A percentile compares a stretch with the other conserved stretches of the same genome.
phyloP scores from a whole-genome alignment of 2,113 vertebrate genomes.

The Aleadryas rufinucha region DNA sequence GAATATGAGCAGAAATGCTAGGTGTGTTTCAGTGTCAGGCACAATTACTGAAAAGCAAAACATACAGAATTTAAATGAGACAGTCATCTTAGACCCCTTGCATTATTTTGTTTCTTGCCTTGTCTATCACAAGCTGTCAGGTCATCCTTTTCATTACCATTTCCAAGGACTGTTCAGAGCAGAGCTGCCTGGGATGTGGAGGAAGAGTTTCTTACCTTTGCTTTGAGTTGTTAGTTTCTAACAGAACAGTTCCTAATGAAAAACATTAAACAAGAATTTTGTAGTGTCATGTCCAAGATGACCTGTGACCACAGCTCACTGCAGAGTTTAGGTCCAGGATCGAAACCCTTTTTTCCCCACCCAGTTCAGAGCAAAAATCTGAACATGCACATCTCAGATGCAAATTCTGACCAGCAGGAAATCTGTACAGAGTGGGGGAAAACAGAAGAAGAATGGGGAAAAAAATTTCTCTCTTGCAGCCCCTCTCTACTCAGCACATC shows the following conservation, averaged over 20 bases:
- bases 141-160: background rate
- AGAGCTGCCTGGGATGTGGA: background rate
- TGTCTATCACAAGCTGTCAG: background rate
- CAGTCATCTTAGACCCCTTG: background rate
- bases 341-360: background rate
- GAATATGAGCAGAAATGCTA: background rate
- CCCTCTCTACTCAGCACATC: background rate
- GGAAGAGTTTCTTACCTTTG: background rate
- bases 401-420: background rate
- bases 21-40: background rate
- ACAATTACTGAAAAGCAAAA: background rate
- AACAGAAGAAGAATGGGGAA: background rate
- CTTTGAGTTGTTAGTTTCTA: background rate
- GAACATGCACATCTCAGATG: fast-evolving
- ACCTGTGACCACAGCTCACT: background rate
- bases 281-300: background rate
- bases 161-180: background rate
- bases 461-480: background rate
- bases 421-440: background rate
- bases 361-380: background rate
- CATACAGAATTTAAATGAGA: background rate
- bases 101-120: background rate
- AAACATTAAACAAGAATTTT: background rate
- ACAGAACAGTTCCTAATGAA: background rate
- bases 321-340: background rate